These are phyloP conservation scores for Pristionchus japonicus DNA, from an alignment of 2,888 invertebrate species.

Conservation along the genomic window DNA sequence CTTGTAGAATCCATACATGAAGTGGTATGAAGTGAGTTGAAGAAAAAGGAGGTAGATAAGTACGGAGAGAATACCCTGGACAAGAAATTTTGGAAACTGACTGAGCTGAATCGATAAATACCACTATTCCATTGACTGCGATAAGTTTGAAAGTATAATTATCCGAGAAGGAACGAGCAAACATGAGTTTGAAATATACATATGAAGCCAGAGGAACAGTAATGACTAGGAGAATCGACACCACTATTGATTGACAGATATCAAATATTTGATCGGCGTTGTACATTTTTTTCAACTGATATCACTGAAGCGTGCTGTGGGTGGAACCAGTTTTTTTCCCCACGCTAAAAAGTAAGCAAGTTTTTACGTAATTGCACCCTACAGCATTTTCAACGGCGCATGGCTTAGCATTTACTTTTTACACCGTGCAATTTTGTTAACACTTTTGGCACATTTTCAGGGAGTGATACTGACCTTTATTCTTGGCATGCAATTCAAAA, in stretches of 20 bases:
- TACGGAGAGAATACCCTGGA: neutral
- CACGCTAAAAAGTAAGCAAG: neutral
- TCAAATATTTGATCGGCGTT: neutral
- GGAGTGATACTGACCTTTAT: too few relatives aligned
- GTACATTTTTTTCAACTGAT: neutral
- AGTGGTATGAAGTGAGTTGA: neutral
- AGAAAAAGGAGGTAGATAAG: neutral
- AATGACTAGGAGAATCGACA: neutral
- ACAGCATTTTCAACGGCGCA: neutral
- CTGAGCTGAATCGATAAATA: neutral
- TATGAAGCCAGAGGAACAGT: neutral
- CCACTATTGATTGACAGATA: neutral
- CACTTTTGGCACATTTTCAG: too few relatives aligned
- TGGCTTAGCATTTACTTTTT: neutral
- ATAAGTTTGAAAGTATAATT: slow-evolving; percentile 2
- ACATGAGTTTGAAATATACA: neutral
- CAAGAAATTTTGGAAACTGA: neutral
- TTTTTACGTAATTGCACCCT: neutral
- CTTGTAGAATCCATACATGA: neutral
- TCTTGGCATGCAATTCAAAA: too few relatives aligned
- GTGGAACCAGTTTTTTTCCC: neutral
- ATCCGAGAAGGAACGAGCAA: neutral
- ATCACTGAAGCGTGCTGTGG: neutral
- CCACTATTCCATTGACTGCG: neutral
- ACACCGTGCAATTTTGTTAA: too few relatives aligned